phyloP scores from a whole-genome alignment of 2,888 invertebrate species.

The Watsonalla binaria region DNA sequence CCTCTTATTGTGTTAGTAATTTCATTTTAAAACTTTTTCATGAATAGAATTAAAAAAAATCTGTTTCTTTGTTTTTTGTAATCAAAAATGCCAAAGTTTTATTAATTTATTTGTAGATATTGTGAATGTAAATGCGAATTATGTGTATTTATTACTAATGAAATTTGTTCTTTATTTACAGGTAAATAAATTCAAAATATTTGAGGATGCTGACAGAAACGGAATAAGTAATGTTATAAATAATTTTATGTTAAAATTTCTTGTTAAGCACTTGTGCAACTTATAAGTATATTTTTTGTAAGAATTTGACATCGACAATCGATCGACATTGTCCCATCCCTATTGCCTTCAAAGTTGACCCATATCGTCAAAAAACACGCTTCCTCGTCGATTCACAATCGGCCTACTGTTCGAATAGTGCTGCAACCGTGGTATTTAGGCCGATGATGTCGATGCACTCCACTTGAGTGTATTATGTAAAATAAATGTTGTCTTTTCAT shows the following conservation, averaged over 20 bases:
- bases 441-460: constrained; percentile 44
- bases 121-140: no score
- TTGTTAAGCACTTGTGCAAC: no score
- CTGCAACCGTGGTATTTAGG: constrained; percentile 55
- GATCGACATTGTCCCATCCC: constrained; percentile 34
- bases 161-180: constrained; percentile 19
- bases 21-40: no score
- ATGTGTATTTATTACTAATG: neutral
- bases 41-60: no score
- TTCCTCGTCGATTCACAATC: constrained; percentile 65
- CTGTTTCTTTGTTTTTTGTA: no score
- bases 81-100: no score
- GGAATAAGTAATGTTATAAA: no score
- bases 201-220: no score
- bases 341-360: constrained; percentile 52
- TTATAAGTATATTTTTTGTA: no score
- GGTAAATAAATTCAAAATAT: constrained; percentile 18
- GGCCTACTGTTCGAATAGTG: constrained; percentile 48
- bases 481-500: constrained; percentile 1
- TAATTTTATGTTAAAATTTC: no score
- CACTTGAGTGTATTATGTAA: constrained; percentile 10
- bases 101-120: no score
- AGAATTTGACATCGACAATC: constrained; percentile 8
- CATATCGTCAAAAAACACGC: constrained; percentile 59
- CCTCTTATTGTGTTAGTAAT: no score